A percentile compares a stretch with the other conserved stretches of the same genome.
phyloP scores from a whole-genome alignment of 2,888 invertebrate genomes.

The Rotaria socialis region DNA sequence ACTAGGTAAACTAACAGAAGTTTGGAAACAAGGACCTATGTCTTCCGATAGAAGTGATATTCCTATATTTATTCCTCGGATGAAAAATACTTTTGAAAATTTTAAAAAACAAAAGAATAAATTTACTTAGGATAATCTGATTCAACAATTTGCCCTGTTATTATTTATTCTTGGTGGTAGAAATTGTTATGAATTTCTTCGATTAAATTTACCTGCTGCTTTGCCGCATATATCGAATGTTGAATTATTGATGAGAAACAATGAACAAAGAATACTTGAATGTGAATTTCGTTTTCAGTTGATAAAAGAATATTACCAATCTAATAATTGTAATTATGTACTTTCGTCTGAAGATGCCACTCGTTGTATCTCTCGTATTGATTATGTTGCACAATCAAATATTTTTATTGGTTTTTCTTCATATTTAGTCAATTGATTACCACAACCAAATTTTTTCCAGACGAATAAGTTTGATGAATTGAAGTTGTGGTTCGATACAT shows the following conservation, averaged over 20 bases:
- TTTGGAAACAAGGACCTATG: too few relatives aligned
- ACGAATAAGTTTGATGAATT: not conserved
- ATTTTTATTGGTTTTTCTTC: not conserved
- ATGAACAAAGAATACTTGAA: not conserved
- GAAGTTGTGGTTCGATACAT: not conserved
- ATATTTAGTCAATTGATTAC: not conserved
- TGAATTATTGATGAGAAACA: not conserved
- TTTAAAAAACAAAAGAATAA: not conserved
- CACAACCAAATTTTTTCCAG: not conserved
- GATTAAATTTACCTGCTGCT: not conserved
- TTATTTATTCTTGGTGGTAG: not conserved
- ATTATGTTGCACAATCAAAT: not conserved
- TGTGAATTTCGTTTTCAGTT: not conserved
- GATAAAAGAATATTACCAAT: not conserved
- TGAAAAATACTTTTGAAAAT: not conserved
- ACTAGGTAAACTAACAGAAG: too few relatives aligned
- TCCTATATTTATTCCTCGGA: not conserved
- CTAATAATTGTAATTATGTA: too few relatives aligned
- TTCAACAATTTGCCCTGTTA: not conserved
- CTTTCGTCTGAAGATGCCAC: not conserved
- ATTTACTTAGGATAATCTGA: not conserved
- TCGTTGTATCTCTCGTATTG: not conserved
- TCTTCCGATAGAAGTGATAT: not conserved
- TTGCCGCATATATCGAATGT: not conserved
- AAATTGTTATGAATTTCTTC: not conserved